phyloP scores from a whole-genome alignment of 2,113 vertebrate species.

The Seriola dumerili region DNA sequence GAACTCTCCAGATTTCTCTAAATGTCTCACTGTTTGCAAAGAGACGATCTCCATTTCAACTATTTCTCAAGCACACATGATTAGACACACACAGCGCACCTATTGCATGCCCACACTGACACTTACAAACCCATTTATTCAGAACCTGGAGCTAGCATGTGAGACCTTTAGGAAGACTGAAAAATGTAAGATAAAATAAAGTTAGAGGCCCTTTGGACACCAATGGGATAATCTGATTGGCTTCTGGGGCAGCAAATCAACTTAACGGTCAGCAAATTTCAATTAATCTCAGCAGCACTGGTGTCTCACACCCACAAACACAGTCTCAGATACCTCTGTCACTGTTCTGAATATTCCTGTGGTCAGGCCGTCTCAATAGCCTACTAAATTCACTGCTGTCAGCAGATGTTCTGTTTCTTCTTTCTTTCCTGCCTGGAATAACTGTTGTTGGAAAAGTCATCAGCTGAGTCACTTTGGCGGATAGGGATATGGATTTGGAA shows the following conservation, averaged over 20 bases:
- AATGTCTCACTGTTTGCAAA: conserved; percentile 6
- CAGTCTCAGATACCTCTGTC: conserved; percentile 23
- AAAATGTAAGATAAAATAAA: conserved; percentile 58
- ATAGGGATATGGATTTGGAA: conserved; percentile 60
- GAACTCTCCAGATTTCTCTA: background rate
- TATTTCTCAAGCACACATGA: background rate
- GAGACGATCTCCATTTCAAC: conserved; percentile 20
- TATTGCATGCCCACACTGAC: background rate
- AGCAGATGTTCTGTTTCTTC: conserved; percentile 58
- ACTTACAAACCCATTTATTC: conserved; percentile 27
- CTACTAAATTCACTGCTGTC: conserved; percentile 63
- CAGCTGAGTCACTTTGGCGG: conserved; percentile 67
- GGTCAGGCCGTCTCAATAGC: conserved; percentile 40
- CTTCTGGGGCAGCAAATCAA: conserved; percentile 62
- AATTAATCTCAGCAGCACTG: conserved; percentile 59
- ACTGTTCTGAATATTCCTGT: conserved; percentile 20
- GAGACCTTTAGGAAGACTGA: conserved; percentile 31
- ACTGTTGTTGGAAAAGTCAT: conserved; percentile 68
- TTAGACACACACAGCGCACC: conserved; percentile 7
- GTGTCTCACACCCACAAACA: conserved; percentile 27
- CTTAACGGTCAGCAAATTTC: conserved; percentile 75
- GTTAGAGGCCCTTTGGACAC: conserved; percentile 57
- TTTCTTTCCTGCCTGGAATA: conserved; percentile 65
- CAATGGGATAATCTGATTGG: conserved; percentile 67
- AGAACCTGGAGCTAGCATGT: conserved; percentile 22